phyloP scores from a whole-genome alignment of 2,113 vertebrate genomes.

The Paraplagusia blochii region DNA sequence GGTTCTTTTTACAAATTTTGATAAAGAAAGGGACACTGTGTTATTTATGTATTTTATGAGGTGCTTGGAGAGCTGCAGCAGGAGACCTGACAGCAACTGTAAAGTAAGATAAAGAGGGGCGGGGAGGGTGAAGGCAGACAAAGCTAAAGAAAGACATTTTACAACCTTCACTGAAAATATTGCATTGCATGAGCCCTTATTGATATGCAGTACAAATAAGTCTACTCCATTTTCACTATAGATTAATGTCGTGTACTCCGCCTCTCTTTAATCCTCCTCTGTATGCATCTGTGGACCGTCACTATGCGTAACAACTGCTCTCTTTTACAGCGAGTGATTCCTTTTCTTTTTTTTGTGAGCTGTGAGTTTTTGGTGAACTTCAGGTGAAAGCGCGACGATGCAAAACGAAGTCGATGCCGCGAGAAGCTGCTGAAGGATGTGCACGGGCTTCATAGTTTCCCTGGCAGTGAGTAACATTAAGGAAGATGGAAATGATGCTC shows the following conservation, averaged over 20 bases:
- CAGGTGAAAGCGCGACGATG: background rate
- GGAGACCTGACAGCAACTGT: constrained; percentile 35
- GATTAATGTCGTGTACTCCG: background rate
- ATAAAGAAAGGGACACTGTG: constrained; percentile 1
- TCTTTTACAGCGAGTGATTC: background rate
- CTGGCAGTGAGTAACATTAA: constrained; percentile 16
- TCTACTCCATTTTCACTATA: background rate
- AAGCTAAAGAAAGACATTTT: constrained; percentile 29
- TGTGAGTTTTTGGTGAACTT: background rate
- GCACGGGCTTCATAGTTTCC: constrained; percentile 13
- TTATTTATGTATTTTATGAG: constrained; percentile 32
- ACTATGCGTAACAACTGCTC: background rate
- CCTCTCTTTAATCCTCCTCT: constrained; percentile 5
- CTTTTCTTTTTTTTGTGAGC: background rate
- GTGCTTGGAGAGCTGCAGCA: constrained; percentile 24
- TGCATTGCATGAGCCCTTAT: constrained; percentile 36
- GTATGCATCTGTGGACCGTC: constrained; percentile 7
- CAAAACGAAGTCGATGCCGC: background rate
- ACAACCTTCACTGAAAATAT: constrained; percentile 43
- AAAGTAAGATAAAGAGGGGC: constrained; percentile 36
- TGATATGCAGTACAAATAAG: constrained; percentile 37
- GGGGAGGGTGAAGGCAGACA: constrained; percentile 14
- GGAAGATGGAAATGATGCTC: constrained; percentile 14
- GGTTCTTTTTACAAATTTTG: too few relatives aligned
- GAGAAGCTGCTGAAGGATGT: constrained; percentile 1